A percentile compares a stretch with the other conserved stretches of the same genome.
Evolutionary conservation across 2,113 vertebrate species (phyloP).

Genomic region (Thermophis baileyi): DNA sequence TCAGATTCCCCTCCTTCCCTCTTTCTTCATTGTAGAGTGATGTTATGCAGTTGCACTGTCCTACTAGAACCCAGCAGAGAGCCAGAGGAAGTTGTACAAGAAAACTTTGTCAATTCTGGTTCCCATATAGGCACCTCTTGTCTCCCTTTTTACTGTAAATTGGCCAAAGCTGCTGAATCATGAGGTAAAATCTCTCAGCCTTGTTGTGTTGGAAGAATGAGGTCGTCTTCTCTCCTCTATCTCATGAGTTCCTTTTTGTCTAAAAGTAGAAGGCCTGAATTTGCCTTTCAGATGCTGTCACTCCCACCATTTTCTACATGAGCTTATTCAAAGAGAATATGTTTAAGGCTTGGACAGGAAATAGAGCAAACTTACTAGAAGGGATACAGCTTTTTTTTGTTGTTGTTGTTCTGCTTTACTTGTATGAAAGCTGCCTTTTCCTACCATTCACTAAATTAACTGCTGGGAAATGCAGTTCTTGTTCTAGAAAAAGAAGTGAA

Average conservation of each 20-base stretch:
- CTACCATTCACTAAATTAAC: neutral
- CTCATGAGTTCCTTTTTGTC: slow-evolving; percentile 47
- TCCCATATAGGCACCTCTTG: slow-evolving; percentile 49
- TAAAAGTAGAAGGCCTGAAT: slow-evolving; percentile 52
- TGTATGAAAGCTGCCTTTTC: neutral
- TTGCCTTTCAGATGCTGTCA: slow-evolving; percentile 1
- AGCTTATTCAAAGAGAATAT: neutral
- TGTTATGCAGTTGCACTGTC: slow-evolving; percentile 47
- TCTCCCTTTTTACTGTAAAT: slow-evolving; percentile 63
- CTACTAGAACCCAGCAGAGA: slow-evolving; percentile 57
- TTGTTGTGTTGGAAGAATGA: slow-evolving; percentile 51
- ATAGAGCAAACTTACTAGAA: neutral
- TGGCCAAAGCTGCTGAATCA: slow-evolving; percentile 65
- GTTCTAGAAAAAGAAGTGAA: neutral
- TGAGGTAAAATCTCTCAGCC: slow-evolving; percentile 42
- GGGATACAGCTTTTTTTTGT: neutral
- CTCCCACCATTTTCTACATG: neutral
- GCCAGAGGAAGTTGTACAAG: slow-evolving; percentile 68
- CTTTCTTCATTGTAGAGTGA: slow-evolving; percentile 40
- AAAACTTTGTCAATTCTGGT: slow-evolving; percentile 61
- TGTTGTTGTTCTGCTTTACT: too few relatives aligned
- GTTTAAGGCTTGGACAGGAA: neutral
- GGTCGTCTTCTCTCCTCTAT: slow-evolving; percentile 18
- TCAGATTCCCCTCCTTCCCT: neutral
- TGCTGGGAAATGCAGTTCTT: neutral